A percentile compares a stretch with the other conserved stretches of the same genome.
Evolutionary conservation across 2,888 invertebrate species (phyloP).

Genomic region (Cryptops parisi): DNA sequence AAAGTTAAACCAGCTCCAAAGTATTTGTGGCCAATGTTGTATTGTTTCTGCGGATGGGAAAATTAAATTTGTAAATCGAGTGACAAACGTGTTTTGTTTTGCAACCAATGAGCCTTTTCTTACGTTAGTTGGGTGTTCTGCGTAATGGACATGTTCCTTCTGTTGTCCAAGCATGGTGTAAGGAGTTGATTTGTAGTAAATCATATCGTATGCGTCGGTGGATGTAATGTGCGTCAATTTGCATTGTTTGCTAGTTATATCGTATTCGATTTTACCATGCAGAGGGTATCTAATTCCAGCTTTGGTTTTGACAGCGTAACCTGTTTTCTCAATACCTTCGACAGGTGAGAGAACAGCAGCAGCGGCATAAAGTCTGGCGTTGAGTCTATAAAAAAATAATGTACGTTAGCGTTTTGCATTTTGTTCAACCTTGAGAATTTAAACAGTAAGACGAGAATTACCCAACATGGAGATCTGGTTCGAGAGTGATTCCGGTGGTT

Average conservation of each 20-base stretch:
- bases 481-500: background rate
- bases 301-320: no score
- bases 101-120: no score
- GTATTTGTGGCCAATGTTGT: slow-evolving; percentile 10
- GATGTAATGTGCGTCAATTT: slow-evolving; percentile 12
- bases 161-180: slow-evolving; percentile 8
- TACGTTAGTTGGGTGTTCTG: slow-evolving; percentile 10
- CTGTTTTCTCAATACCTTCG: background rate
- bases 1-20: slow-evolving; percentile 15
- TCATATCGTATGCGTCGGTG: slow-evolving; percentile 12
- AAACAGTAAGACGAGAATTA: no score
- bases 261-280: slow-evolving; percentile 4
- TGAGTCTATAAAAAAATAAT: background rate
- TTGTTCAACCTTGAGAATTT: no score
- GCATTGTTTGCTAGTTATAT: slow-evolving; percentile 8
- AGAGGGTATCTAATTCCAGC: slow-evolving; percentile 11
- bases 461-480: background rate
- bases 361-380: background rate
- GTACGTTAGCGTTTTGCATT: no score
- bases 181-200: slow-evolving; percentile 7
- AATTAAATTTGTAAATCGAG: background rate
- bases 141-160: slow-evolving; percentile 5
- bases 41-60: slow-evolving; percentile 8
- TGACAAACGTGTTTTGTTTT: no score
- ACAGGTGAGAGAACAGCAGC: background rate